A percentile compares a stretch with the other conserved stretches of the same genome.
Evolutionary conservation across 1,140 invertebrate genomes (phyloP).

Genomic region (Galleria mellonella): DNA sequence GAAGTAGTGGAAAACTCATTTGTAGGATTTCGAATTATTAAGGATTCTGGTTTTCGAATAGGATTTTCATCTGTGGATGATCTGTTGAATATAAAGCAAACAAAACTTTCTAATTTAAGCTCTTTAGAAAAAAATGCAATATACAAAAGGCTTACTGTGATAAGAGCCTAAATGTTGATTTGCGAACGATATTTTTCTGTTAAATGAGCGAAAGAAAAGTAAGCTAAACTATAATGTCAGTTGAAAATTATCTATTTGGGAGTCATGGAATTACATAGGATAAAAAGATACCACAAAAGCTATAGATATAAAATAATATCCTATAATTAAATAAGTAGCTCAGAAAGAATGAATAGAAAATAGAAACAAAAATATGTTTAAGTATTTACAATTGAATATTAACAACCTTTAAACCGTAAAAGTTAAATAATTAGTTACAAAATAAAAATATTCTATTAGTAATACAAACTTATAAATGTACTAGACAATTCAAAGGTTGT

Average conservation of each 20-base stretch:
- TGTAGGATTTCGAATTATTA: constrained; percentile 38
- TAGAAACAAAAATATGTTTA: constrained; percentile 2
- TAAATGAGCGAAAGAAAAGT: constrained; percentile 15
- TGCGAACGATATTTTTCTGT: constrained; percentile 3
- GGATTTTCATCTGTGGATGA: constrained; percentile 72
- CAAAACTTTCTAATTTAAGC: constrained; percentile 66
- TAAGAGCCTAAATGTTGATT: background rate
- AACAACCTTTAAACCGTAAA: constrained; percentile 39
- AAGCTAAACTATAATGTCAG: too few relatives aligned
- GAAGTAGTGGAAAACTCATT: constrained; percentile 35
- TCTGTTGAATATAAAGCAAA: constrained; percentile 75
- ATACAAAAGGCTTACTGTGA: constrained; percentile 5
- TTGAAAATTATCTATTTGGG: background rate
- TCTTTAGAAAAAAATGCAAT: constrained; percentile 17
- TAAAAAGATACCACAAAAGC: constrained; percentile 68
- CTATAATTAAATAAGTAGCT: constrained; percentile 11
- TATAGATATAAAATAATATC: constrained; percentile 1
- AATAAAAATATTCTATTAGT: constrained; percentile 4
- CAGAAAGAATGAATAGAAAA: constrained; percentile 9
- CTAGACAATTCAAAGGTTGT: constrained; percentile 42
- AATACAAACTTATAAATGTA: constrained; percentile 9
- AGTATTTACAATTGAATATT: constrained; percentile 8
- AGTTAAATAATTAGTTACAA: constrained; percentile 12
- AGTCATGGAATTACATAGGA: constrained; percentile 1
- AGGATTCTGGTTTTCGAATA: constrained; percentile 46